Evolutionary conservation across 2,888 invertebrate genomes (phyloP).

Genomic region (Zhuqinia jingwanae): DNA sequence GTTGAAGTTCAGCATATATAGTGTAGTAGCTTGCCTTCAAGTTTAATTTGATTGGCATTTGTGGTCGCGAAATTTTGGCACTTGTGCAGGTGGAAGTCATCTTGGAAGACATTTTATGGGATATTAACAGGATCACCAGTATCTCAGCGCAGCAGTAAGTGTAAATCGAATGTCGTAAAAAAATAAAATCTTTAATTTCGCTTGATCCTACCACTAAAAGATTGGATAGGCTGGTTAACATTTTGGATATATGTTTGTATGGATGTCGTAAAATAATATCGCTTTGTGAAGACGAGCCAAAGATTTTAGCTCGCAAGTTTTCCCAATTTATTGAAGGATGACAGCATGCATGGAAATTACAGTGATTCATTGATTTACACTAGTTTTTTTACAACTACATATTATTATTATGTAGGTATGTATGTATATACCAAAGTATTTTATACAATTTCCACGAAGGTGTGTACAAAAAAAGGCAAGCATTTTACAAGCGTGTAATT

Average conservation of each 20-base stretch:
- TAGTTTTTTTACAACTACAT: neutral
- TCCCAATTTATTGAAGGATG: too few species aligned
- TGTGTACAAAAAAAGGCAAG: conserved; percentile 32
- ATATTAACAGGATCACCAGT: conserved; percentile 32
- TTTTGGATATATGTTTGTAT: too few species aligned
- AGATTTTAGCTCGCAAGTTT: too few species aligned
- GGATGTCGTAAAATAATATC: too few species aligned
- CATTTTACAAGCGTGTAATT: conserved; percentile 48
- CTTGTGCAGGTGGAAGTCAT: conserved; percentile 21
- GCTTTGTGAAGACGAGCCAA: too few species aligned
- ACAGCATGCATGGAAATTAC: conserved; percentile 43
- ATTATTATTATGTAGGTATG: too few species aligned
- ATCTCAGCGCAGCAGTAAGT: conserved; percentile 36
- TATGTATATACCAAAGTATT: too few species aligned
- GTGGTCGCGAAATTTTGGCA: conserved; percentile 20
- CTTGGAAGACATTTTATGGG: conserved; percentile 43
- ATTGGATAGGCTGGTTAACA: too few species aligned
- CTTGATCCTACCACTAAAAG: neutral
- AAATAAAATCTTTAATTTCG: neutral
- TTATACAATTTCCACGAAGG: conserved; percentile 45
- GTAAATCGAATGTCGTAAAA: neutral
- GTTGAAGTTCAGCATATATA: conserved; percentile 41
- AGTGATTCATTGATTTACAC: conserved; percentile 53
- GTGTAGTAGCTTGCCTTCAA: conserved; percentile 3
- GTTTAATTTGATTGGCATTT: conserved; percentile 44